Conservation (phyloP, 1,140 invertebrate species). For the Drosophila nigromelanica region DNA sequence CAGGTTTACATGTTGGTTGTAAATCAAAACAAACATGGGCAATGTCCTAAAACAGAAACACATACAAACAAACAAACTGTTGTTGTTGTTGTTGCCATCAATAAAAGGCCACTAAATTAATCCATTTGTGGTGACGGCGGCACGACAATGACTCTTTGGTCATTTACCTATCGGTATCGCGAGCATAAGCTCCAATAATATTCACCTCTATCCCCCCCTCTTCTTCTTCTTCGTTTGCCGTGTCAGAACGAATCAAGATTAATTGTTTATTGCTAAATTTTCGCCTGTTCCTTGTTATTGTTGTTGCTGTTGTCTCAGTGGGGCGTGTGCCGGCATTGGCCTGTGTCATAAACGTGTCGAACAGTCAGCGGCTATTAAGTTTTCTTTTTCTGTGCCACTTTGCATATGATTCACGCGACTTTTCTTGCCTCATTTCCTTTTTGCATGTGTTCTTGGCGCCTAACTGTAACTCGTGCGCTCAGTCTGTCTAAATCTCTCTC, state of each 20-base stretch:
- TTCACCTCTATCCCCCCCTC: conserved; percentile 4
- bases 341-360: conserved; percentile 45
- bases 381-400: conserved; percentile 60
- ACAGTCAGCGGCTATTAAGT: conserved; percentile 24
- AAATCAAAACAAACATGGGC: conserved; percentile 36
- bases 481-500: neutral
- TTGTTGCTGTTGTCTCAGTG: conserved; percentile 18
- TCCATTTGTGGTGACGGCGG: conserved; percentile 41
- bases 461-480: conserved; percentile 15
- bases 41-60: conserved; percentile 13
- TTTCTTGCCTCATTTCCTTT: conserved; percentile 49
- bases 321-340: conserved; percentile 37
- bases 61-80: conserved; percentile 21
- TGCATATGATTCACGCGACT: conserved; percentile 71
- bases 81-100: conserved; percentile 45
- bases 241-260: conserved; percentile 63
- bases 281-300: conserved; percentile 18
- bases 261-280: conserved; percentile 61
- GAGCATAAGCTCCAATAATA: conserved; percentile 40
- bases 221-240: no score
- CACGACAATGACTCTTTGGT: conserved; percentile 59
- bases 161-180: conserved; percentile 65
- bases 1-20: conserved; percentile 34
- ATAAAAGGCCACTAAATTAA: conserved; percentile 63
- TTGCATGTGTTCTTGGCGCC: conserved; percentile 38